Percentiles rank a stretch among this genome's conserved stretches.
Conservation (phyloP, 1,140 invertebrate genomes). For the Neodiprion fabricii region DNA sequence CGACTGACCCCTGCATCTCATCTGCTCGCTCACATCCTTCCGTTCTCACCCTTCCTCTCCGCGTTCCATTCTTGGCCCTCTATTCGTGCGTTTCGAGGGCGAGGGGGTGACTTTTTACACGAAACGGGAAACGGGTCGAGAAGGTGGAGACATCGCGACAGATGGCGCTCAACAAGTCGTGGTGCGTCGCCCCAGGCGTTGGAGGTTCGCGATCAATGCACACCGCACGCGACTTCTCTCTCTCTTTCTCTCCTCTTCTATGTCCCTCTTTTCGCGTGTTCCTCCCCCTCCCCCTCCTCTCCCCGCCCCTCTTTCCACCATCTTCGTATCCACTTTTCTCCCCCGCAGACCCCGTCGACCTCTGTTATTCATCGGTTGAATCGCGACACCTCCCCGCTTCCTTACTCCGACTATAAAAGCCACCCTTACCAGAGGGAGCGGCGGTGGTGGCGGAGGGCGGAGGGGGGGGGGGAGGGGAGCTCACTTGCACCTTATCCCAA, state of each 20-base stretch:
- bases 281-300: conserved; percentile 29
- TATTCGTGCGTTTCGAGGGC: not conserved
- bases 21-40: not conserved
- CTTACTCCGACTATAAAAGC: no score
- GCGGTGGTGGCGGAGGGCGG: no score
- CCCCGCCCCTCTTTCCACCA: conserved; percentile 12
- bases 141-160: conserved; percentile 31
- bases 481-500: no score
- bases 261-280: conserved; percentile 12
- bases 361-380: not conserved
- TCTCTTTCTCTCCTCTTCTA: conserved; percentile 5
- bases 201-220: not conserved
- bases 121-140: conserved; percentile 16
- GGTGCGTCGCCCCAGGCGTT: conserved; percentile 14
- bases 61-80: not conserved
- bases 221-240: conserved; percentile 15
- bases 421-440: no score
- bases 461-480: no score
- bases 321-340: conserved; percentile 26
- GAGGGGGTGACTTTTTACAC: conserved; percentile 36
- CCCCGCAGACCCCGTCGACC: not conserved
- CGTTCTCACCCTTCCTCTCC: not conserved
- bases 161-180: conserved; percentile 43
- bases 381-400: no score
- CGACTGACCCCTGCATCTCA: not conserved